Evolutionary conservation across 2,888 invertebrate species (phyloP).

Genomic region (Pseudococcus longispinus): DNA sequence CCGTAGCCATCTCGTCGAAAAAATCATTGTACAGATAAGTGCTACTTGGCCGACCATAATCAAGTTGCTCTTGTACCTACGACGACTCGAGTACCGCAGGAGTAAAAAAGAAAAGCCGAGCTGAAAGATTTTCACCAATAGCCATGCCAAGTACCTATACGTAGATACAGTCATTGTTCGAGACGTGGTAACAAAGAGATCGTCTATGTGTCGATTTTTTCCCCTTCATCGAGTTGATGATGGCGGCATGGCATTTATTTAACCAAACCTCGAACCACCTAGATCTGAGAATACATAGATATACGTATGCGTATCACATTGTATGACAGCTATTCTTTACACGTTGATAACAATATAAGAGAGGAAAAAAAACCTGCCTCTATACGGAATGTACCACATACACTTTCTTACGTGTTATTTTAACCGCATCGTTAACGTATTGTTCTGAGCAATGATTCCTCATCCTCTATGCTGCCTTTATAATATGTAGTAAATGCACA

Average conservation of each 20-base stretch:
- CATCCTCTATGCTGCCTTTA: background rate
- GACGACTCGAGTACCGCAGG: background rate
- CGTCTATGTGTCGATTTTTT: conserved; percentile 48
- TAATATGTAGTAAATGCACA: background rate
- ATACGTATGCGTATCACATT: conserved; percentile 40
- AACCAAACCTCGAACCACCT: background rate
- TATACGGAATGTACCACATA: background rate
- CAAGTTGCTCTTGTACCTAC: background rate
- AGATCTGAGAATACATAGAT: background rate
- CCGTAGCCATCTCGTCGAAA: background rate
- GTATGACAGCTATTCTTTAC: conserved; percentile 47
- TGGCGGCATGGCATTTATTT: background rate
- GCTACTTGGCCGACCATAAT: background rate
- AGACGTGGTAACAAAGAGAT: conserved; percentile 42
- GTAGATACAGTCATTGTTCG: background rate
- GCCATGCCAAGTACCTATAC: background rate
- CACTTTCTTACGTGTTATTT: conserved; percentile 33
- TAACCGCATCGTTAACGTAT: conserved; percentile 29
- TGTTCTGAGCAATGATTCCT: background rate
- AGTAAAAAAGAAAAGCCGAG: background rate
- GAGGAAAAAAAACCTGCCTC: background rate
- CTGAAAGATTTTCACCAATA: background rate
- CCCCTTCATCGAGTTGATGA: background rate
- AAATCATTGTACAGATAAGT: background rate
- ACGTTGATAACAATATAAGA: conserved; percentile 35